phyloP scores from a whole-genome alignment of 2,888 invertebrate genomes.

The Phlogophora meticulosa region DNA sequence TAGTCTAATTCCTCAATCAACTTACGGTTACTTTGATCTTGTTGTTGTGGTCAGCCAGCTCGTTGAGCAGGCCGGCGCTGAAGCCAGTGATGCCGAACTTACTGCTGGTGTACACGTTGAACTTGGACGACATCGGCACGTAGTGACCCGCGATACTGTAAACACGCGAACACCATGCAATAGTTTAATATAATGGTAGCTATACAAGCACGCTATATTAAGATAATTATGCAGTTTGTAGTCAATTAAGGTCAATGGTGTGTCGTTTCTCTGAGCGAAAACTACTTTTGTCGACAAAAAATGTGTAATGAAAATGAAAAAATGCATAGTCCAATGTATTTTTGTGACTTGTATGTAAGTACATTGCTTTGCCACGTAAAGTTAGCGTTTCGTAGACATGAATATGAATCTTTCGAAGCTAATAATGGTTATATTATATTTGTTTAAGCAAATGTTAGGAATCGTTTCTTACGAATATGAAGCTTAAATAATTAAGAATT shows the following conservation, averaged over 20 bases:
- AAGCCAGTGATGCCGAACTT: slow-evolving; percentile 90
- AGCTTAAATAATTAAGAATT: too few species aligned
- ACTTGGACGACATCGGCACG: slow-evolving; percentile 68
- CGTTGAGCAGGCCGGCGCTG: slow-evolving; percentile 84
- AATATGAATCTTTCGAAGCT: too few species aligned
- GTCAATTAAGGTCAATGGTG: slow-evolving; percentile 1
- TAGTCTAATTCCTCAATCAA: slow-evolving; percentile 1
- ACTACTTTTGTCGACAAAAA: neutral
- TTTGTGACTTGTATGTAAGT: too few species aligned
- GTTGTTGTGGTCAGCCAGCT: slow-evolving; percentile 82
- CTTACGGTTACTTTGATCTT: slow-evolving; percentile 80
- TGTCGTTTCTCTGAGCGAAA: neutral
- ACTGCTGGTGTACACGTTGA: slow-evolving; percentile 88
- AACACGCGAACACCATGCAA: neutral
- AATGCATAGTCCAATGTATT: too few species aligned
- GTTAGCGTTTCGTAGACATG: too few species aligned
- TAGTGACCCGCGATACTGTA: slow-evolving; percentile 81
- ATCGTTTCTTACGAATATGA: too few species aligned
- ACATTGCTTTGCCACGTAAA: too few species aligned
- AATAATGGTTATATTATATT: too few species aligned
- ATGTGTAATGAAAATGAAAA: too few species aligned
- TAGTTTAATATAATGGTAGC: too few species aligned
- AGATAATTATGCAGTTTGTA: slow-evolving; percentile 7
- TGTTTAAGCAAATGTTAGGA: too few species aligned
- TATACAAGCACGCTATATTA: slow-evolving; percentile 1